Evolutionary conservation across 2,113 vertebrate genomes (phyloP).

Genomic region (Oryzias javanicus): DNA sequence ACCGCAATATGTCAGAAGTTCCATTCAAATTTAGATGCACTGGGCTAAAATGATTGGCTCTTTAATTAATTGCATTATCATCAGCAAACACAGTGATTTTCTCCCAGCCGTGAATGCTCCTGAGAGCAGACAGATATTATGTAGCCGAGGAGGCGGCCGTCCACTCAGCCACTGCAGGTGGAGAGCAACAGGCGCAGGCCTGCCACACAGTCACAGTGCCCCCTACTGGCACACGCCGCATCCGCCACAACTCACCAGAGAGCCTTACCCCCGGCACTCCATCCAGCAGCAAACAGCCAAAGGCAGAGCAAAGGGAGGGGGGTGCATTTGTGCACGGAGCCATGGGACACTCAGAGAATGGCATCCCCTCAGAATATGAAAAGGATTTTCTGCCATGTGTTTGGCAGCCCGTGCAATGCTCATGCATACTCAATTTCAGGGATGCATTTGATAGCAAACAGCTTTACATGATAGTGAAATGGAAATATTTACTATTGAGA

Average conservation of each 20-base stretch:
- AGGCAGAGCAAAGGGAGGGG: neutral
- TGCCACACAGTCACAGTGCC: constrained; percentile 71
- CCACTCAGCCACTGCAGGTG: constrained; percentile 52
- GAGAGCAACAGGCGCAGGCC: constrained; percentile 57
- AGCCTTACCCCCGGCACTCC: constrained; percentile 36
- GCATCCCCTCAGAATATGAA: constrained; percentile 58
- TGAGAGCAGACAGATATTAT: constrained; percentile 70
- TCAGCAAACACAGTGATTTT: constrained; percentile 75
- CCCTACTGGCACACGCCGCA: constrained; percentile 43
- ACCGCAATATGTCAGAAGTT: constrained; percentile 57
- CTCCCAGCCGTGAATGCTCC: constrained; percentile 63
- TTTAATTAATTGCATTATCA: constrained; percentile 78
- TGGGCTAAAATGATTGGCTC: constrained; percentile 72
- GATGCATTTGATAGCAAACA: constrained; percentile 61
- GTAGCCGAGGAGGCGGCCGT: constrained; percentile 46
- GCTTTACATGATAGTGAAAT: constrained; percentile 68
- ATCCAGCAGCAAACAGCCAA: constrained; percentile 49
- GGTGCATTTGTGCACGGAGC: constrained; percentile 48
- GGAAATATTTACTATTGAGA: constrained; percentile 57
- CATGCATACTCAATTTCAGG: constrained; percentile 68
- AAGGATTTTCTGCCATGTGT: constrained; percentile 61
- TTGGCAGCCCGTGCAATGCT: constrained; percentile 58
- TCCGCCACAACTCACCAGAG: constrained; percentile 1
- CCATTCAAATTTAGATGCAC: constrained; percentile 60
- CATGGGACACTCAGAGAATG: constrained; percentile 54